A percentile compares a stretch with the other conserved stretches of the same genome.
Evolutionary conservation across 2,888 invertebrate genomes (phyloP).

Genomic region (Encarsia formosa): DNA sequence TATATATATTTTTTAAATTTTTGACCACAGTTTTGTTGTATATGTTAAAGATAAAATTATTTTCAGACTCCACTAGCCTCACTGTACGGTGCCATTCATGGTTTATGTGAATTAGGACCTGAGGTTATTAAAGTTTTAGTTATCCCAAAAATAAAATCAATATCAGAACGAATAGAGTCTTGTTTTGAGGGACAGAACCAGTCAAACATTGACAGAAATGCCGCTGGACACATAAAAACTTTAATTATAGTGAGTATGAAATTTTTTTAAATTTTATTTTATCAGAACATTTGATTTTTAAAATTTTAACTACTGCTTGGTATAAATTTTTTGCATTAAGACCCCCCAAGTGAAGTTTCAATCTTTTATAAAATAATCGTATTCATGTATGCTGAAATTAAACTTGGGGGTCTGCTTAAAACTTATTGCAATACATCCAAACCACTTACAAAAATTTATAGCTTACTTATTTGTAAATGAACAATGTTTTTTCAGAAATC

Average conservation of each 20-base stretch:
- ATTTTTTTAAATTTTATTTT: neutral
- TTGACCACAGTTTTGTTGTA: neutral
- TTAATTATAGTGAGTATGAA: conserved; percentile 63
- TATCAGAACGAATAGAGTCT: conserved; percentile 65
- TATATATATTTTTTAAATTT: neutral
- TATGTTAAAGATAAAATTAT: no score
- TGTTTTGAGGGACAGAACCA: conserved; percentile 63
- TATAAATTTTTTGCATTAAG: neutral
- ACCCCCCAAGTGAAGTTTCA: no score
- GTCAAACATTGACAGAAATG: conserved; percentile 83
- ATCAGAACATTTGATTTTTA: neutral
- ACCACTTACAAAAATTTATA: no score
- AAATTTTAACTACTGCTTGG: neutral
- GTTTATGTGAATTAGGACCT: conserved; percentile 81
- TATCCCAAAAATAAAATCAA: conserved; percentile 74
- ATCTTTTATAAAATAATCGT: no score
- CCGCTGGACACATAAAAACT: conserved; percentile 87
- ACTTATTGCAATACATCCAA: no score
- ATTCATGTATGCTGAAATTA: no score
- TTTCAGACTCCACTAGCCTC: conserved; percentile 76
- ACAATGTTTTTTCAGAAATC: conserved; percentile 57
- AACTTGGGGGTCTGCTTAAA: no score
- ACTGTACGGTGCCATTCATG: conserved; percentile 89
- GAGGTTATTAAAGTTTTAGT: conserved; percentile 82
- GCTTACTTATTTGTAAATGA: no score